These are phyloP conservation scores for Pseudonaja textilis DNA, from an alignment of 2,113 vertebrate genomes.

Conservation along the genomic window DNA sequence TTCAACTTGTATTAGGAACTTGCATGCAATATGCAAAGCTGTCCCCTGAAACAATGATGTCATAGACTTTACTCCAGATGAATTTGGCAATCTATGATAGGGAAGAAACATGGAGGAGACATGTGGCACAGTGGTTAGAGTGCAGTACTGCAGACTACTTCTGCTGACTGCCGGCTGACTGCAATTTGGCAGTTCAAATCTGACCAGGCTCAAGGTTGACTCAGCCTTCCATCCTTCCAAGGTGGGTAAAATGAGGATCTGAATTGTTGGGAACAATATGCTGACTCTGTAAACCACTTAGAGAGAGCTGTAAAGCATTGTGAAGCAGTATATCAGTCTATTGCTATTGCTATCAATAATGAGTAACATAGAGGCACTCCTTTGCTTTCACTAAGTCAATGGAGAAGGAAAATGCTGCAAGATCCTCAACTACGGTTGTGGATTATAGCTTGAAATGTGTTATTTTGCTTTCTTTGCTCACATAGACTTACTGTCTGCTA, in stretches of 20 bases:
- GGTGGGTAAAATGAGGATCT: too few relatives aligned
- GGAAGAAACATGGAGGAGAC: background rate
- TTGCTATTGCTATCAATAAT: too few relatives aligned
- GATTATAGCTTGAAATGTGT: background rate
- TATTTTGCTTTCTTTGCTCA: background rate
- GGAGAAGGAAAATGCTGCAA: background rate
- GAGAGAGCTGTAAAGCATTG: too few relatives aligned
- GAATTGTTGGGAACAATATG: too few relatives aligned
- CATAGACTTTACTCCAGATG: background rate
- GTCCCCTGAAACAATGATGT: background rate
- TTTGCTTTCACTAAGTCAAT: background rate
- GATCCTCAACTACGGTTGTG: background rate
- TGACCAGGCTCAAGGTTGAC: too few relatives aligned
- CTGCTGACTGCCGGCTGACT: too few relatives aligned
- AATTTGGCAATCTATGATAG: background rate
- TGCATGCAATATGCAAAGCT: background rate
- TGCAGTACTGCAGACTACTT: too few relatives aligned
- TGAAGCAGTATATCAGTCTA: too few relatives aligned
- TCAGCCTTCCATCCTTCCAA: too few relatives aligned
- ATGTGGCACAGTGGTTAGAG: too few relatives aligned
- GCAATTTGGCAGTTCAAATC: too few relatives aligned
- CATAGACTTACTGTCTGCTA: background rate
- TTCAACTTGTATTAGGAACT: background rate
- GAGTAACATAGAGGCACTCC: background rate
- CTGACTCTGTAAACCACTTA: too few relatives aligned